Conservation (phyloP, 2,113 vertebrate genomes). For the Cettia cetti region DNA sequence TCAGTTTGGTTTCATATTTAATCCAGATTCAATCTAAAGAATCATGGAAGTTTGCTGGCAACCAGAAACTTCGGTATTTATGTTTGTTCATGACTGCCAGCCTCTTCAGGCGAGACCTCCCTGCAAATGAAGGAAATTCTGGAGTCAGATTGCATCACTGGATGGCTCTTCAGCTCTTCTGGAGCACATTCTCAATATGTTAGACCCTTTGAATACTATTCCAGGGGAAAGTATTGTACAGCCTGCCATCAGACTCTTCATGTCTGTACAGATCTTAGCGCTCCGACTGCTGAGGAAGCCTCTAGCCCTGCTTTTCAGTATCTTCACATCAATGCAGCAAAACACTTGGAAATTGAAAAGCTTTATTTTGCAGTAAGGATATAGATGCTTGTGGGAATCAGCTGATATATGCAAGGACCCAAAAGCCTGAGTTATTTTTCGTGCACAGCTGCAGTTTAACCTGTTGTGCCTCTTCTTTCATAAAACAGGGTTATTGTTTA, state of each 20-base stretch:
- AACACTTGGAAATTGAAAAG: neutral
- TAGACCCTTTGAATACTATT: neutral
- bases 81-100: neutral
- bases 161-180: neutral
- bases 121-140: neutral
- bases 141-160: neutral
- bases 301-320: neutral
- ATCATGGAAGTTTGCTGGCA: neutral
- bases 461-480: neutral
- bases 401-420: neutral
- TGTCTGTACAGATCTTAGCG: neutral
- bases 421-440: neutral
- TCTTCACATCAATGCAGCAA: neutral
- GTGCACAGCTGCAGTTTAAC: neutral
- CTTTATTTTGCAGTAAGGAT: neutral
- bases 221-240: neutral
- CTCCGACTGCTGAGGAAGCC: neutral
- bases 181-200: neutral
- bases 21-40: neutral
- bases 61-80: neutral
- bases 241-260: neutral
- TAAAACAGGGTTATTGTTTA: neutral
- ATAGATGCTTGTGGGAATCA: neutral
- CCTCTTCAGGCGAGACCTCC: neutral
- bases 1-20: neutral